Conservation (phyloP, 2,113 vertebrate species). For the Ceyx melanurus region DNA sequence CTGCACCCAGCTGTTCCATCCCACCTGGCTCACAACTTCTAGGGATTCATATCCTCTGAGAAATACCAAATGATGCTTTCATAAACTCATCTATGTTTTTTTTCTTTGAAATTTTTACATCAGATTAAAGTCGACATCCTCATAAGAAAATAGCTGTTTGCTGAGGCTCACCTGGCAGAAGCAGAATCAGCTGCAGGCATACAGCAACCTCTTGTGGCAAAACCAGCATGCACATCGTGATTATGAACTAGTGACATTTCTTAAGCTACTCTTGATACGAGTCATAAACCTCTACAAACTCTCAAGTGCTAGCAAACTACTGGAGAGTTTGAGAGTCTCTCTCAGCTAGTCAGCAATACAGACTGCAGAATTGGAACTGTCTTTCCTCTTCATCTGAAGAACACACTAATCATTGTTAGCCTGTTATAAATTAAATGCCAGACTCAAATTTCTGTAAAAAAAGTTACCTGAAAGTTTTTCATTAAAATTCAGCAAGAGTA, state of each 20-base stretch:
- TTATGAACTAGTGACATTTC: background rate
- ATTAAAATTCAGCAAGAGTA: background rate
- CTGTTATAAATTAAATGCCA: background rate
- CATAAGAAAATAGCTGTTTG: background rate
- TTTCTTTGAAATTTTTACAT: background rate
- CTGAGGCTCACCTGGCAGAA: background rate
- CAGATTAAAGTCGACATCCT: background rate
- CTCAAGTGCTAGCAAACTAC: background rate
- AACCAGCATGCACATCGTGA: background rate
- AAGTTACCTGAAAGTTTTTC: background rate
- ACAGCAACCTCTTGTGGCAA: constrained; percentile 63
- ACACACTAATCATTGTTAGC: background rate
- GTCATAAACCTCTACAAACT: background rate
- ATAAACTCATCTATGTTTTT: background rate
- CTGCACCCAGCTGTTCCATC: background rate
- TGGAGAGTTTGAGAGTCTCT: background rate
- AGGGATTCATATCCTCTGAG: background rate
- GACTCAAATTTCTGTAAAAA: background rate
- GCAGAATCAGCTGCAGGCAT: background rate
- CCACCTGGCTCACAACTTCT: background rate
- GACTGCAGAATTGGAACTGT: background rate
- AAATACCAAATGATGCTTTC: background rate
- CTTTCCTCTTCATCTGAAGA: background rate
- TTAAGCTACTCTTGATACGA: background rate
- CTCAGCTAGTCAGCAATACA: background rate